Conservation (phyloP, 2,888 invertebrate species). For the Volucella zonaria region DNA sequence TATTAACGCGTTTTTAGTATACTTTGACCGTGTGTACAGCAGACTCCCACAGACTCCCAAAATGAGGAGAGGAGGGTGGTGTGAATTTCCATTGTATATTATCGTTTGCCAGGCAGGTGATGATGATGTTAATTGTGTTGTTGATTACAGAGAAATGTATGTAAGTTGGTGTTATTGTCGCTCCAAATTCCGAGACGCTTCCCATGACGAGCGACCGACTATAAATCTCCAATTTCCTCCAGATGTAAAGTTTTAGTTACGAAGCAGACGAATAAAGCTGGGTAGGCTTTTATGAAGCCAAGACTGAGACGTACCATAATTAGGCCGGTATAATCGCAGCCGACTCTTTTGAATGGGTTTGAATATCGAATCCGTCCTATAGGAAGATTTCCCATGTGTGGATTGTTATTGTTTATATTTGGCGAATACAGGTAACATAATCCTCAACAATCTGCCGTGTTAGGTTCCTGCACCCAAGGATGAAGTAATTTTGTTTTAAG, state of each 20-base stretch:
- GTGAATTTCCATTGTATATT: background rate
- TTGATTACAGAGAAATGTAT: background rate
- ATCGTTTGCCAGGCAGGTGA: too few species aligned
- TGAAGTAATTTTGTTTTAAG: too few species aligned
- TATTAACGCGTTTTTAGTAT: too few species aligned
- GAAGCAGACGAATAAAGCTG: conserved; percentile 13
- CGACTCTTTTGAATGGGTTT: conserved; percentile 2
- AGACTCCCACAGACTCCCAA: conserved; percentile 8
- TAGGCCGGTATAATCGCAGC: conserved; percentile 12
- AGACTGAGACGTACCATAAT: background rate
- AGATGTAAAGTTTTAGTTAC: conserved; percentile 26
- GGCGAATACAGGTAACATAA: background rate
- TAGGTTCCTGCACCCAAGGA: too few species aligned
- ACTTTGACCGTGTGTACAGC: background rate
- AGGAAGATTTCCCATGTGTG: background rate
- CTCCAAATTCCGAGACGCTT: conserved; percentile 14
- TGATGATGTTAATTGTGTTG: background rate
- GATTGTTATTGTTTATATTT: background rate
- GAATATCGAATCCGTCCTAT: conserved; percentile 7
- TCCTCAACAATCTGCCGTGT: too few species aligned
- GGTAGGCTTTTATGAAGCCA: background rate
- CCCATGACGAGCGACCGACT: conserved; percentile 1
- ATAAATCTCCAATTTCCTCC: conserved; percentile 12
- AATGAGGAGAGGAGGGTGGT: background rate
- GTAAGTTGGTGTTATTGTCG: conserved; percentile 30